A percentile compares a stretch with the other conserved stretches of the same genome.
phyloP scores from a whole-genome alignment of 2,113 vertebrate species.

The Herpailurus yagouaroundi region DNA sequence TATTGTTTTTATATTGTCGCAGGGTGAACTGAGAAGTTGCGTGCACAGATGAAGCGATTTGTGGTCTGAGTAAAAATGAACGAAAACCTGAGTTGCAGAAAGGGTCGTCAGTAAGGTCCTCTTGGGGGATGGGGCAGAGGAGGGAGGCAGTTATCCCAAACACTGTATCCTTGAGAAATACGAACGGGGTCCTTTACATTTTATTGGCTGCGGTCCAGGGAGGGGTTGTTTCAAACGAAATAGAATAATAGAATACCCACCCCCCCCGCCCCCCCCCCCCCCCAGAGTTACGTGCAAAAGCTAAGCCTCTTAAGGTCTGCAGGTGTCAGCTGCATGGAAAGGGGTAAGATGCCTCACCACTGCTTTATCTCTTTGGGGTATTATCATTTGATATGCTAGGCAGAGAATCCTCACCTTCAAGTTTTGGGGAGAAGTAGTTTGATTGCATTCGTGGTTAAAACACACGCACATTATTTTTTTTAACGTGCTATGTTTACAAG shows the following conservation, averaged over 20 bases:
- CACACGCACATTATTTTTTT: neutral
- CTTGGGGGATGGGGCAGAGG: neutral
- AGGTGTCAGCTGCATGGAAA: constrained; percentile 3
- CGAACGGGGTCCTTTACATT: constrained; percentile 51
- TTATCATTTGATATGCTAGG: constrained; percentile 26
- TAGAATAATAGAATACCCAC: constrained; percentile 2
- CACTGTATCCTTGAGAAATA: neutral
- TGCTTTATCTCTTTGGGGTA: neutral
- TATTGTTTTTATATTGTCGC: neutral
- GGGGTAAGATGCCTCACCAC: neutral
- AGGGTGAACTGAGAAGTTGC: constrained; percentile 37
- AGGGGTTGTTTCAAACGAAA: constrained; percentile 68
- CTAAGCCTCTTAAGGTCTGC: constrained; percentile 60
- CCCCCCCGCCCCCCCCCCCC: too few species aligned
- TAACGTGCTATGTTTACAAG: constrained; percentile 33
- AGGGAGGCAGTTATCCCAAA: neutral
- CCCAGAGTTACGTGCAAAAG: constrained; percentile 67
- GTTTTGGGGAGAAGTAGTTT: constrained; percentile 34
- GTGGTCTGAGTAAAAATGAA: constrained; percentile 31
- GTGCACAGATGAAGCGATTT: constrained; percentile 9
- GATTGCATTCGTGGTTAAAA: constrained; percentile 18
- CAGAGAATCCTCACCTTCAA: rapidly evolving
- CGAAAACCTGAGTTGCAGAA: neutral
- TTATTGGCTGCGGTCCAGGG: constrained; percentile 68
- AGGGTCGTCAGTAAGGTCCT: constrained; percentile 25